A percentile compares a stretch with the other conserved stretches of the same genome.
Conservation (phyloP, 1,140 invertebrate genomes). For the Penaeus indicus region DNA sequence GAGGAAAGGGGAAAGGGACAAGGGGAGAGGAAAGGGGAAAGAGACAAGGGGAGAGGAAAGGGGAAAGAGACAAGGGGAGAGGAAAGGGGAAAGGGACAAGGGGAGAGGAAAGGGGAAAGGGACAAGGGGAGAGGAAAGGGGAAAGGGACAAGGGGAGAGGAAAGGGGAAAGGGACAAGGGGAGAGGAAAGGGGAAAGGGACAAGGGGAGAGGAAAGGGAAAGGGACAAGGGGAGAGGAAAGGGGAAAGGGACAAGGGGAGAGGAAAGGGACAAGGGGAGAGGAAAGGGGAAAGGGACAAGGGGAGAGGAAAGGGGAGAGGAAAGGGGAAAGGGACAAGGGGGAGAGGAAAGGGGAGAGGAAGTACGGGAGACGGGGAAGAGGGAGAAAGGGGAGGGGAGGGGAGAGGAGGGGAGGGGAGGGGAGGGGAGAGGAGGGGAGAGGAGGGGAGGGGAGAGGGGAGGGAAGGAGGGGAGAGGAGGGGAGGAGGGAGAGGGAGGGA, state of each 20-base stretch:
- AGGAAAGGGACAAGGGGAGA: not conserved
- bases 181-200: not conserved
- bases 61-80: not conserved
- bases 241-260: not conserved
- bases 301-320: not conserved
- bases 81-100: not conserved
- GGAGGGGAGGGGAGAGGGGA: no score
- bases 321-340: no score
- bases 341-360: no score
- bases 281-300: not conserved
- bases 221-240: not conserved
- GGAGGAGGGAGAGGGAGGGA: no score
- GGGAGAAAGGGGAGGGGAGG: no score
- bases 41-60: no score
- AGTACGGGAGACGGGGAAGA: no score
- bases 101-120: not conserved
- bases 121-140: not conserved
- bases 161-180: not conserved
- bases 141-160: not conserved
- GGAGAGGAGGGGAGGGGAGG: no score
- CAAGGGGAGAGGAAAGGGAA: no score
- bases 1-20: no score
- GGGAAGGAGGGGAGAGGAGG: rapidly evolving
- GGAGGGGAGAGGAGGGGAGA: no score
- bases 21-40: no score